These are phyloP conservation scores for Catharus ustulatus DNA, from an alignment of 2,797 vertebrate species.

Conservation along the genomic window DNA sequence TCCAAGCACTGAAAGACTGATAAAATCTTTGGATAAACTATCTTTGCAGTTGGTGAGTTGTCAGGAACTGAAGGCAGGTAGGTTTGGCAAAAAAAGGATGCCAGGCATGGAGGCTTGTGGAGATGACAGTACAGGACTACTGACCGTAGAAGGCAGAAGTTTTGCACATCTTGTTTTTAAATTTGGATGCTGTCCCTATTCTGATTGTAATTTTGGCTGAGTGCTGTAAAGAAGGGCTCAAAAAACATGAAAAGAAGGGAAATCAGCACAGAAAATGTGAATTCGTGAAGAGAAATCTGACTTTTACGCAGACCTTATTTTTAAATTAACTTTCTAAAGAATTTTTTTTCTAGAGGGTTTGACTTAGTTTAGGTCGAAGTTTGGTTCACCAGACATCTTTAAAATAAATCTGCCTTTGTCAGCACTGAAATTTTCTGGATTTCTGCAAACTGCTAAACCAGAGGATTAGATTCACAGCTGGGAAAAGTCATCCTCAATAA, in stretches of 20 bases:
- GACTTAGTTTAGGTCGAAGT: neutral
- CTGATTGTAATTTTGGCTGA: neutral
- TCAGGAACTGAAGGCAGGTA: neutral
- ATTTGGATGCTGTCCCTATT: neutral
- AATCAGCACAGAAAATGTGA: neutral
- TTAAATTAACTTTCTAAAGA: neutral
- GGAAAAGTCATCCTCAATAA: neutral
- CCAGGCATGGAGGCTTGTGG: neutral
- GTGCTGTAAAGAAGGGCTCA: neutral
- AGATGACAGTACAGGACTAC: neutral
- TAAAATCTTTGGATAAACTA: neutral
- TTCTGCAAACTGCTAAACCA: neutral
- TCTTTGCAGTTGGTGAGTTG: neutral
- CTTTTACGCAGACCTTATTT: neutral
- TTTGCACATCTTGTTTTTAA: neutral
- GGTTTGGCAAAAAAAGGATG: neutral
- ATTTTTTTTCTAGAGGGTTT: neutral
- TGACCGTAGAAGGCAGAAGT: neutral
- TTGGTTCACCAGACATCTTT: neutral
- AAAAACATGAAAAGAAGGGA: neutral
- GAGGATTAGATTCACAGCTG: neutral
- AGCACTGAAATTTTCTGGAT: neutral
- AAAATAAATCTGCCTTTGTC: neutral
- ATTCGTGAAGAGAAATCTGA: neutral
- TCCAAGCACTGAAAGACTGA: neutral